Base-by-base conservation (phyloP, 2,113 vertebrate genomes). In the Oriolus oriolus region DNA sequence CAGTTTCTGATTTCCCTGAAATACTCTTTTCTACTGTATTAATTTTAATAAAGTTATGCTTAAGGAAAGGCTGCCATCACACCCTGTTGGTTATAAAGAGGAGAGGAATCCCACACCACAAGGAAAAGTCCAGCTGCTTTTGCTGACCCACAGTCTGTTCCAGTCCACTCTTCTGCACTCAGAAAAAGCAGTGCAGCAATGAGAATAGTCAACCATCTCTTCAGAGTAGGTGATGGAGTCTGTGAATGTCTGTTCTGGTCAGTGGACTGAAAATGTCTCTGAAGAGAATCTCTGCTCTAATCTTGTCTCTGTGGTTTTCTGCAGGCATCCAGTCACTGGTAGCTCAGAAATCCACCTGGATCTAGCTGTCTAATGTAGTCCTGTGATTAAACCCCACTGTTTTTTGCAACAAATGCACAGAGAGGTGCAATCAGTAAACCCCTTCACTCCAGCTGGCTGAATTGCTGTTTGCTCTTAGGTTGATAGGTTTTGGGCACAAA, bases 121-220 rank as follows among this genome's bases (percentile, higher is more conserved):
- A 30, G 11, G 9, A 64, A 14, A 59, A 85, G 42, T 26, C 5
- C 56, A 19, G 5, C 44, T 35, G 41, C 21, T 31, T 65, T 53
- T 75, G 61, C 57, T 0, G 4, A 33, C 47, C 13, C 2, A 1
- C 7, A 5, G 16, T 31, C 17, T 39, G 28, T 19, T 23, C 49
- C 57, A 53, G 13, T 35, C 30, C 18, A 3, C 14, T 9, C 18
- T 35, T 39, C 47, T 47, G 44, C 45, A 24, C 61, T 57, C 50
- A 30, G 44, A 18, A 20, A 4, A 64, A 71, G 26, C 66, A 37
- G 15, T 12, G 35, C 52, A 71, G 61, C 27, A 60, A 19, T 57
- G 26, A 31, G 30, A 76, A 21, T 1, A 86, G 35, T 13, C 53
- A 84, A 6, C 24, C 23, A 6, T 3, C 26, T 44, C 73, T 47